Evolutionary conservation across 2,797 vertebrate genomes (phyloP), one percentile per base, ranked within the genome.

Genomic region (Tokudaia muenninki): DNA sequence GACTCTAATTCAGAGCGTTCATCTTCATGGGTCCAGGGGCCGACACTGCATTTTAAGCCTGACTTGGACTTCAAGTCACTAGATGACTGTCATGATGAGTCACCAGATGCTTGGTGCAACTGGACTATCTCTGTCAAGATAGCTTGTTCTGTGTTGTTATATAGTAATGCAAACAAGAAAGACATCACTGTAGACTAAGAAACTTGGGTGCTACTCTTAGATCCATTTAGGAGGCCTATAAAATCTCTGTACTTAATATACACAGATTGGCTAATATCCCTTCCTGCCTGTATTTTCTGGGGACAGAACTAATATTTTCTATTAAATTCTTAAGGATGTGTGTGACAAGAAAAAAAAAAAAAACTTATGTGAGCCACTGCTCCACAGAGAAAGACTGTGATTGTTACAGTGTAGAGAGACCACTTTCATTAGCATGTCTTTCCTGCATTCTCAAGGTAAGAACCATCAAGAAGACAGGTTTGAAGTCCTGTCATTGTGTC

Each of bases 1-100:
- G 89, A 52, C 94, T 94, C 0, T 90, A 75, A 97, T 75, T 78
- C 44, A 87, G 75, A 87, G 6, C 86, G 87, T 91, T 55, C 59
- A 59, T 95, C 93, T 91, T 37, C 55, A 0, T 29, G 81, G 63
- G 59, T 22, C 70, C 22, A 81, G 80, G 72, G 55, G 75, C 41
- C 70, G 50, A 47, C 6, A 26, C 29, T 95, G 12, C 59, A 65
- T 83, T 81, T 57, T 86, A 89, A 91, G 26, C 31, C 79, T 94
- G 47, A 87, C 52, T n/a, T 41, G 21, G 41, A 44, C 81, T 72
- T 87, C 90, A 70, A 90, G 93, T 47, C 92, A 84, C 13, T 90
- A 31, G n/a, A 74, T 87, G 81, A 84, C 34, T 63, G 37, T 50
- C 87, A 41, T 78, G 82, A 72, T 11, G 4, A 74, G 29, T 94